Conservation (phyloP, 2,113 vertebrate genomes). For the Aptenodytes patagonicus region DNA sequence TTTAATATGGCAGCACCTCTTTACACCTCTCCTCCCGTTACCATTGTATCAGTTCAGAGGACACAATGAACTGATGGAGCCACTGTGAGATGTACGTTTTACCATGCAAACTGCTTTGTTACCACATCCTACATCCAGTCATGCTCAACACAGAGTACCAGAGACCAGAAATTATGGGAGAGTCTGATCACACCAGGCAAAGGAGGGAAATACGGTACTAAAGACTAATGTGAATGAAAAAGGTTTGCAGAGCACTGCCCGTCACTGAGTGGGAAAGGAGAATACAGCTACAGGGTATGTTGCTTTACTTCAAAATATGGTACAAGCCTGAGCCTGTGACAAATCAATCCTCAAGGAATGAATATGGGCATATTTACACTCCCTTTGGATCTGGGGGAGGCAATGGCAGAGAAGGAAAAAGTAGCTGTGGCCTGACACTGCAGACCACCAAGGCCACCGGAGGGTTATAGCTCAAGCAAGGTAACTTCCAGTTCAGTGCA, state of each 20-base stretch:
- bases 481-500: neutral
- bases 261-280: neutral
- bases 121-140: neutral
- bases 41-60: neutral
- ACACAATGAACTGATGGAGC: neutral
- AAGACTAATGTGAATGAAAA: neutral
- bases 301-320: neutral
- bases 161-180: neutral
- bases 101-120: neutral
- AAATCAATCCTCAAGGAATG: neutral
- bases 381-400: neutral
- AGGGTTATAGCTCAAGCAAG: neutral
- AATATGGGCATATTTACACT: neutral
- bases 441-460: neutral
- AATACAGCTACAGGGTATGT: neutral
- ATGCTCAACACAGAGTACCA: neutral
- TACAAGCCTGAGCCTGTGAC: neutral
- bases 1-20: neutral
- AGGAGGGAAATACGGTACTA: neutral
- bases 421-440: neutral
- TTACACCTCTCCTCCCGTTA: neutral
- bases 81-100: fast-evolving
- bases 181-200: neutral
- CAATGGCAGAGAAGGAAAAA: neutral
- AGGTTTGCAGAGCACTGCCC: neutral